Evolutionary conservation across 2,888 invertebrate species (phyloP), one percentile per base, ranked within the genome.

Genomic region (Phalera bucephala): DNA sequence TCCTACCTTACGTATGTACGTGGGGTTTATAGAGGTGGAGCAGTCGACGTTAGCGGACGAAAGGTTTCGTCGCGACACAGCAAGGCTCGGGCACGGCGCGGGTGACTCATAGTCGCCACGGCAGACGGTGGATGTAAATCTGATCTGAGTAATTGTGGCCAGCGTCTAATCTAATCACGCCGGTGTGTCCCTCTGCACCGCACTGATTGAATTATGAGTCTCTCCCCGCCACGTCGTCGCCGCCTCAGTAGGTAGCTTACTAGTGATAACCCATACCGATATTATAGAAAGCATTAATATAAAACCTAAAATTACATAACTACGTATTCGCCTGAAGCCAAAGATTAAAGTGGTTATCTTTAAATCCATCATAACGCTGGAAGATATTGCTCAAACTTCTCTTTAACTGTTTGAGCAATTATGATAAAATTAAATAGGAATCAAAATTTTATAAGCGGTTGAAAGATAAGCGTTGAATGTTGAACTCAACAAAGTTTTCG

Each of bases 101-200:
- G 36, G 52, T 45, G 56, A n/a, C 17, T 17, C 3, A 17, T 17
- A n/a, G n/a, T 33, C 36, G 40, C 31, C 49, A 45, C 17, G 37
- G 42, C 40, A 46, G 56, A 55, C 61, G 69, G 64, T 66, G 60
- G 74, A 81, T 81, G 79, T 80, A 85, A 86, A 86, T 85, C 81
- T 80, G 84, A 85, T 85, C 85, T 82, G 66, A 78, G 84, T 87
- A 87, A 87, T 88, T 86, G 87, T 85, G 87, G 86, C 69, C 79
- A 80, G 72, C 82, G 77, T 81, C 81, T 87, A 87, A 87, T 87
- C 82, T 83, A 83, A 86, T 88, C 79, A 71, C 62, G 64, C 45
- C 73, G 77, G 72, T 73, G 73, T 77, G 83, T 82, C 84, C 80
- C 82, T 82, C 80, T 79, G 80, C 78, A 72, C 67, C 68, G 62